Evolutionary conservation across 2,113 vertebrate genomes (phyloP), one percentile per base, ranked within the genome.

Genomic region (Ailuropoda melanoleuca): DNA sequence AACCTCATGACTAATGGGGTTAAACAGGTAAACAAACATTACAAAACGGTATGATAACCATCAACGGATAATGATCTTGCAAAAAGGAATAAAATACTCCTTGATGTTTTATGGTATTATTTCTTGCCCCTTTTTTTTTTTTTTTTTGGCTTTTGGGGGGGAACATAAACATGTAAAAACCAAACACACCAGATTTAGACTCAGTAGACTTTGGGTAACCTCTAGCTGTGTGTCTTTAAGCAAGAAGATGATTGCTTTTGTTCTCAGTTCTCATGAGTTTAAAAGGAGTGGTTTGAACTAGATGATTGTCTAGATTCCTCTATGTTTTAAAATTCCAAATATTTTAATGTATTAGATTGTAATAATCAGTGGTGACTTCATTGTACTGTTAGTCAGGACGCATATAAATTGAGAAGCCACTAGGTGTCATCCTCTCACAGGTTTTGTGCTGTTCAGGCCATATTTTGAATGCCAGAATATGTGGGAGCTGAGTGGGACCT

Each of bases 341-440:
- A 53, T 89, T 50, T 95, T 18, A 11, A 17, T 66, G 46, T n/a
- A 23, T 77, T 9, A 43, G 37, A 78, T 31, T 75, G 10, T 60
- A 72, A 34, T 46, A 12, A 39, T 84, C 46, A 17, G 31, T n/a
- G 53, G 24, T 13, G 88, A 53, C 64, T 94, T 93, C 34, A 19
- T 3, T 77, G 24, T 66, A 74, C 66, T 82, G 23, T 37, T 68
- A 19, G 24, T 87, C 55, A 58, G 70, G 62, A 21, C 84, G 26
- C 34, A 46, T n/a, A 53, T 96, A 81, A 92, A 84, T 46, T 7
- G 11, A 77, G 6, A 34, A 64, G 26, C 95, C 98, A 98, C 97
- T 97, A 98, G 98, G 94, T 98, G 98, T 93, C 98, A 88, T 0
- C 4, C 74, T 78, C 13, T 88, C 90, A 95, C 81, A 95, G 39